Base-by-base conservation (phyloP, 1,140 invertebrate species). In the Aphelenchoides fujianensis region DNA sequence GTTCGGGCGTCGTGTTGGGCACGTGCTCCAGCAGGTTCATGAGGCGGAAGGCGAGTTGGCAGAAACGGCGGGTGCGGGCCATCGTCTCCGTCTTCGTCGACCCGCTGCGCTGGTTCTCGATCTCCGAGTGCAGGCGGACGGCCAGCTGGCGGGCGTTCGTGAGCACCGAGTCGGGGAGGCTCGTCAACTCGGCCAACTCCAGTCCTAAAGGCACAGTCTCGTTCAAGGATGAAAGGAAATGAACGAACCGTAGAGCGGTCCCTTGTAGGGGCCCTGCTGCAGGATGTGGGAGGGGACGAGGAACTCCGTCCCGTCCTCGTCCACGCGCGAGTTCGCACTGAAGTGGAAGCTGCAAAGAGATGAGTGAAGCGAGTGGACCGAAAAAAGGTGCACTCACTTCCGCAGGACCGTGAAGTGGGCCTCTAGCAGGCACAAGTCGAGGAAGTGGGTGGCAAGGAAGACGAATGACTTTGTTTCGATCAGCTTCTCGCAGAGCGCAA, bases 291-390 rank as follows among this genome's bases (percentile, higher is more conserved):
- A 71, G n/a, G 79, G 68, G 35, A 53, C 61, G 19, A 78, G 36
- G 2, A 23, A n/a, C 16, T 79, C 77, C 19, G 32, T 52, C 9
- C 41, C 61, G 28, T 75, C 52, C 2, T 12, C 32, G 31, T 59
- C 48, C 7, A 30, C 59, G 3, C 23, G 3, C 3, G 23, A 34
- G 19, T 71, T 30, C 7, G 68, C 54, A 35, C 48, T 19, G 55
- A 79, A 80, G 52, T 80, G 78, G 53, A 76, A 80, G 59, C 76
- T 78, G 37, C 55, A 78, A 62, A n/a, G n/a, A 37, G 2, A 52
- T 19, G 1, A 19, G 12, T 32, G 23, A 55, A 3, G 9, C 9
- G n/a, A n/a, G 3, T 9, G 3, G 57, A 35, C 23, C 16, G 5
- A n/a, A 3, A 32, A 34, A 34, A 53, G n/a, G n/a, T n/a, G n/a